Evolutionary conservation across 2,888 invertebrate species (phyloP), one percentile per base, ranked within the genome.

Genomic region (Cloeon dipterum): DNA sequence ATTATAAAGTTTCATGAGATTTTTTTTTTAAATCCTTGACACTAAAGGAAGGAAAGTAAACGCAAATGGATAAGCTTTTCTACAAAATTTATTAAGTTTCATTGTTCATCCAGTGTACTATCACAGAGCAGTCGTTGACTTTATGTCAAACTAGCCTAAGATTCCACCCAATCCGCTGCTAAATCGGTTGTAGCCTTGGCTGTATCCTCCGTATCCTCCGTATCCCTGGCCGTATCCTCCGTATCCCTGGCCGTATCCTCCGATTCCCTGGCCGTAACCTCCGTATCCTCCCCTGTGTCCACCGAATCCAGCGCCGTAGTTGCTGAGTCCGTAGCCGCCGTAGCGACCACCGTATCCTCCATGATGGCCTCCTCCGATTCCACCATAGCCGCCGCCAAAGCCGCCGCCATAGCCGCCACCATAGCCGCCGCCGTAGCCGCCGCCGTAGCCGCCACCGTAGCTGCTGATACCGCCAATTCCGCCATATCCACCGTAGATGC

Each of bases 401-500:
- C n/a, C 5, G 14, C 29, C 29, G 7, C 29, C 29, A 16, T 29
- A 29, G 7, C 29, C 29, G 5, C 29, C 29, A 5, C 8, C n/a
- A n/a, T n/a, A n/a, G 5, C 29, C 29, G n/a, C 25, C 25, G 7
- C 29, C 29, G 14, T 29, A 29, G n/a, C 29, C 29, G n/a, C 8
- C 10, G 7, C n/a, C 5, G n/a, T 16, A n/a, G 5, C n/a, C 13
- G 29, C 29, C 29, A 7, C n/a, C 7, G 16, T 16, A n/a, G 5
- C 29, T 14, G 16, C 29, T 13, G 16, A 14, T 14, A n/a, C 29
- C 29, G 8, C n/a, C 7, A 29, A 16, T n/a, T 5, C 13, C 16
- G 16, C 29, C 29, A 29, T 29, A 29, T 29, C 29, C 29, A n/a
- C 29, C 29, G n/a, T 23, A 23, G n/a, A n/a, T 14, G 16, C 29